Evolutionary conservation across 1,140 invertebrate genomes (phyloP).

Genomic region (Pomacea maculata): DNA sequence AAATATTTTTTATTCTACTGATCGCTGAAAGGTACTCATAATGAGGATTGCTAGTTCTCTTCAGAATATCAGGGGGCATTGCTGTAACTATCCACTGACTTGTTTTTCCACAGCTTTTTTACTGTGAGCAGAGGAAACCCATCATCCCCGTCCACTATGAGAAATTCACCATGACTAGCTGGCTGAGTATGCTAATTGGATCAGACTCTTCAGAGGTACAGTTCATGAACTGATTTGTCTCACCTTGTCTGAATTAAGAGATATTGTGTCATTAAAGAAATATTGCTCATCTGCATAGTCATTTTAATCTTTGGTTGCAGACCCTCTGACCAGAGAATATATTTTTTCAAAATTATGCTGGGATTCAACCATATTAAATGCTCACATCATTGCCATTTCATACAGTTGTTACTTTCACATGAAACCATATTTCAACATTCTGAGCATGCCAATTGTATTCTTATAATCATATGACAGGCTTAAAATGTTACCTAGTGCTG

Average conservation of each 20-base stretch:
- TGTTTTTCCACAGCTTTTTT: slow-evolving; percentile 57
- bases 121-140: slow-evolving; percentile 66
- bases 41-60: too few relatives aligned
- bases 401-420: too few relatives aligned
- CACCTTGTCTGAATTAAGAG: neutral
- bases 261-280: neutral
- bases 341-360: neutral
- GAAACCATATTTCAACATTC: too few relatives aligned
- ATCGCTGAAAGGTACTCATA: too few relatives aligned
- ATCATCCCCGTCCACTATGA: slow-evolving; percentile 60
- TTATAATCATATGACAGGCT: too few relatives aligned
- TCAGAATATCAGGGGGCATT: neutral
- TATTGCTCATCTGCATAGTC: neutral
- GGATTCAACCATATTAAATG: too few relatives aligned
- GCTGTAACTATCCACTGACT: neutral
- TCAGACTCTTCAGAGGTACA: slow-evolving; percentile 45
- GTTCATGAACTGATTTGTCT: neutral
- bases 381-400: too few relatives aligned
- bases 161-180: slow-evolving; percentile 54
- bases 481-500: too few relatives aligned
- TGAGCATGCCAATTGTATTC: too few relatives aligned
- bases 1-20: too few relatives aligned
- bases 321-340: neutral
- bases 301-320: neutral
- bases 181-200: slow-evolving; percentile 59